phyloP scores from a whole-genome alignment of 1,140 invertebrate species.

The Dolichoris vasculosae region DNA sequence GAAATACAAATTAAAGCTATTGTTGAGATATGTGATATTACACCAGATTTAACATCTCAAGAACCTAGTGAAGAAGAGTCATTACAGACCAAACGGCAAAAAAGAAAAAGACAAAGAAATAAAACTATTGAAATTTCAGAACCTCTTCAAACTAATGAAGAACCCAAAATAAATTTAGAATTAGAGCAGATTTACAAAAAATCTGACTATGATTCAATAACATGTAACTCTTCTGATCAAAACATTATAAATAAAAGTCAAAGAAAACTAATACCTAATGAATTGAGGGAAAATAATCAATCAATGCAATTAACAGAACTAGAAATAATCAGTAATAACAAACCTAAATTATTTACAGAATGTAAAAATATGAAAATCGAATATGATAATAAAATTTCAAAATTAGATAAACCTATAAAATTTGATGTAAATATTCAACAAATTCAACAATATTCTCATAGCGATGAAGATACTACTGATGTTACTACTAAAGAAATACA shows the following conservation, averaged over 20 bases:
- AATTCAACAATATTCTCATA: not conserved
- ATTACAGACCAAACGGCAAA: constrained; percentile 56
- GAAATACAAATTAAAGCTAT: constrained; percentile 70
- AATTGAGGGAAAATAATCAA: not conserved
- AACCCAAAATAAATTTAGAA: constrained; percentile 40
- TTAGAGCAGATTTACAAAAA: constrained; percentile 54
- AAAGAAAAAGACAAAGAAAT: constrained; percentile 61
- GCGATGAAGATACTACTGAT: constrained; percentile 31
- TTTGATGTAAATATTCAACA: not conserved
- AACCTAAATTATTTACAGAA: constrained; percentile 63
- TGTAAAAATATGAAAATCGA: constrained; percentile 17
- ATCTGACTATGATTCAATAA: constrained; percentile 21
- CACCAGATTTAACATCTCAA: constrained; percentile 59
- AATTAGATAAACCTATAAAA: not conserved
- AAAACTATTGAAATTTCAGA: constrained; percentile 55
- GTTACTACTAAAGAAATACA: not conserved
- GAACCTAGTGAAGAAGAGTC: constrained; percentile 51
- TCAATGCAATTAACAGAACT: not conserved
- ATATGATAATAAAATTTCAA: not conserved
- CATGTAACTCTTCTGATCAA: constrained; percentile 58
- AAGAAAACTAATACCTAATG: not conserved
- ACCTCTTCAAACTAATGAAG: constrained; percentile 30
- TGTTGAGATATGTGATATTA: constrained; percentile 63
- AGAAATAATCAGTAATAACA: constrained; percentile 64
- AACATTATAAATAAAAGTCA: constrained; percentile 57